Base-by-base conservation (phyloP, 2,888 invertebrate genomes). In the Lagria hirta region DNA sequence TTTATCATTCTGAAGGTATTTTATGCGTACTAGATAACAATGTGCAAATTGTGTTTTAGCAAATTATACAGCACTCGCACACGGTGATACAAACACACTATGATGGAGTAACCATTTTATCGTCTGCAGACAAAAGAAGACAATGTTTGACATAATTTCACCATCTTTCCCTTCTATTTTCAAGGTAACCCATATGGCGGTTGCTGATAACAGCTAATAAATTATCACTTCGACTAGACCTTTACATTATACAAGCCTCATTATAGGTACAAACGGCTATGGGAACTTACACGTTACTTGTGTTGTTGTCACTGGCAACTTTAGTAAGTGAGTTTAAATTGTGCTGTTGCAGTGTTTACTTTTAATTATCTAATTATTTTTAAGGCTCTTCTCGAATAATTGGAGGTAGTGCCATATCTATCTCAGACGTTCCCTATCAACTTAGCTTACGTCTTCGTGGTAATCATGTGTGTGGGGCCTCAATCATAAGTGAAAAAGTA, bases 391-490 rank as follows among this genome's bases (percentile, higher is more conserved):
- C 22, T 4, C 35, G 46, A 2, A 46, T 46, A 12, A 13, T 46
- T 3, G 46, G 46, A 5, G 46, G 46, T 17, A n/a, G n/a, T 17
- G 14, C 10, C n/a, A 10, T 11, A 13, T 4, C 34, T 23, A 41
- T 41, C 21, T 15, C 23, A 27, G n/a, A 21, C 21, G 15, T 18
- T 32, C 46, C 46, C 12, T 46, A 46, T 27, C 35, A 38, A 10
- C 34, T 46, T 10, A 26, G 26, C 7, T 17, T 46, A n/a, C 41
- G 36, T 5, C 17, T 14, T 7, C 4, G 15, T 1, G 13, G 18
- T 13, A 2, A 2, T 7, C 46, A 35, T 23, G 26, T 46, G 12
- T 41, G 46, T 13, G 46, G 46, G 16, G 41, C 41, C 15, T 15
- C 41, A 7, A 2, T 46, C 16, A 8, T 46, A n/a, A 7, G 13